Conservation (phyloP, 1,140 invertebrate species). For the Drosophila bifasciata region DNA sequence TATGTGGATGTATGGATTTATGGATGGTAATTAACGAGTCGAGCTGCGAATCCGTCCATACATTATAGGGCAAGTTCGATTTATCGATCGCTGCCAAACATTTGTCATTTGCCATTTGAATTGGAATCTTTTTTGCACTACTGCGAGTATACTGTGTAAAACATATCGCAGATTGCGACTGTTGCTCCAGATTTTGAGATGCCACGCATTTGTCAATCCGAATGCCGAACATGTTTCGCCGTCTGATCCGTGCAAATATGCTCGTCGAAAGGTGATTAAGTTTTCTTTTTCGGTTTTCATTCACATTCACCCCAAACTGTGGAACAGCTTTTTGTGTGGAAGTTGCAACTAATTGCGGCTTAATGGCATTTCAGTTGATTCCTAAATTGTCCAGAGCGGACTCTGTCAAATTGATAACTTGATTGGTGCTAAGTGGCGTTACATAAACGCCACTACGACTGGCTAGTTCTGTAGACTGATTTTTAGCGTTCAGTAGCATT, state of each 20-base stretch:
- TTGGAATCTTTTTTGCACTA: conserved; percentile 40
- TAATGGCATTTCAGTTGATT: conserved; percentile 33
- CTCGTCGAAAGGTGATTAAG: conserved; percentile 55
- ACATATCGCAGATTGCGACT: conserved; percentile 31
- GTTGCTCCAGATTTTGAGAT: conserved; percentile 69
- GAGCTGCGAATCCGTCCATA: background rate
- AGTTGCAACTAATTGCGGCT: conserved; percentile 48
- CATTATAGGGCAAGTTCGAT: conserved; percentile 45
- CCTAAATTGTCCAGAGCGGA: conserved; percentile 27
- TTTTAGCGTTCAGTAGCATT: too few relatives aligned
- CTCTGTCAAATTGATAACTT: conserved; percentile 23
- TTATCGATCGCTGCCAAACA: conserved; percentile 42
- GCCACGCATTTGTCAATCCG: conserved; percentile 73
- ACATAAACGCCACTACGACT: background rate
- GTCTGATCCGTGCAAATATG: conserved; percentile 58
- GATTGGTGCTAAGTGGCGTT: conserved; percentile 8
- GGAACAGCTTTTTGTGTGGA: conserved; percentile 36
- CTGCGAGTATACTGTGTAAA: too few relatives aligned
- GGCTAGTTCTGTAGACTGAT: conserved; percentile 1
- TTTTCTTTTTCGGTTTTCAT: conserved; percentile 39
- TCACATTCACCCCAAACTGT: conserved; percentile 19
- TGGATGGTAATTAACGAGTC: conserved; percentile 30
- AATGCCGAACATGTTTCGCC: conserved; percentile 70
- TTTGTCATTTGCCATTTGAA: conserved; percentile 69
- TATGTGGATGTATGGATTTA: too few relatives aligned